phyloP scores from a whole-genome alignment of 2,888 invertebrate species.

The Tetheella fluctuosa region DNA sequence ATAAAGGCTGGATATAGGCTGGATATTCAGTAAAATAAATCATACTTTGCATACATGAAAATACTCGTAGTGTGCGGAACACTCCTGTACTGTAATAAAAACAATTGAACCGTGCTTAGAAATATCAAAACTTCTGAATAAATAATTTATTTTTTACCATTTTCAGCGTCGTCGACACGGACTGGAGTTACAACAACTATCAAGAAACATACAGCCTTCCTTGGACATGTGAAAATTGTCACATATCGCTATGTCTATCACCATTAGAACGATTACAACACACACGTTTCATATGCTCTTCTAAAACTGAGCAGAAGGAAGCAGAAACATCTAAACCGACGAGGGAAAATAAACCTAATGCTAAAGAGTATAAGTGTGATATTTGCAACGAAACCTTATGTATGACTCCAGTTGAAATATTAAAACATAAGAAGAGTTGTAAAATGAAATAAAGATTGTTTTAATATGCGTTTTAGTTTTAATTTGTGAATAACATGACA shows the following conservation, averaged over 20 bases:
- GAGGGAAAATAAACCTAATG: slow-evolving; percentile 79
- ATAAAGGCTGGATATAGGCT: too few species aligned
- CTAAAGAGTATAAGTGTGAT: slow-evolving; percentile 88
- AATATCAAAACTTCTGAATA: too few species aligned
- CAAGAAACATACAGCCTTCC: slow-evolving; percentile 84
- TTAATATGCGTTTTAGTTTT: slow-evolving; percentile 17
- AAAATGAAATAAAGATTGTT: slow-evolving; percentile 56
- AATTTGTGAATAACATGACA: background rate
- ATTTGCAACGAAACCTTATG: slow-evolving; percentile 87
- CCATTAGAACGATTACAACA: slow-evolving; percentile 91
- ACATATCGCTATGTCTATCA: slow-evolving; percentile 83
- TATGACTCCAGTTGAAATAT: slow-evolving; percentile 92
- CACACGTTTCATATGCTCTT: slow-evolving; percentile 78
- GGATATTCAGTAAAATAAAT: too few species aligned
- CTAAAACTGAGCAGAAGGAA: slow-evolving; percentile 54
- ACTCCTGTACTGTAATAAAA: too few species aligned
- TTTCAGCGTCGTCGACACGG: slow-evolving; percentile 86
- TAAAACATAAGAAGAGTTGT: slow-evolving; percentile 91
- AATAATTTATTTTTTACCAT: slow-evolving; percentile 10
- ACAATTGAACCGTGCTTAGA: too few species aligned
- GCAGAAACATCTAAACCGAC: slow-evolving; percentile 49
- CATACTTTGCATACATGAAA: too few species aligned
- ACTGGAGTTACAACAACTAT: slow-evolving; percentile 87
- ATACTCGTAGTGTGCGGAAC: too few species aligned
- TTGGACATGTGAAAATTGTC: slow-evolving; percentile 90